Evolutionary conservation across 2,113 vertebrate species (phyloP).

Genomic region (Ivindomyrus marchei): DNA sequence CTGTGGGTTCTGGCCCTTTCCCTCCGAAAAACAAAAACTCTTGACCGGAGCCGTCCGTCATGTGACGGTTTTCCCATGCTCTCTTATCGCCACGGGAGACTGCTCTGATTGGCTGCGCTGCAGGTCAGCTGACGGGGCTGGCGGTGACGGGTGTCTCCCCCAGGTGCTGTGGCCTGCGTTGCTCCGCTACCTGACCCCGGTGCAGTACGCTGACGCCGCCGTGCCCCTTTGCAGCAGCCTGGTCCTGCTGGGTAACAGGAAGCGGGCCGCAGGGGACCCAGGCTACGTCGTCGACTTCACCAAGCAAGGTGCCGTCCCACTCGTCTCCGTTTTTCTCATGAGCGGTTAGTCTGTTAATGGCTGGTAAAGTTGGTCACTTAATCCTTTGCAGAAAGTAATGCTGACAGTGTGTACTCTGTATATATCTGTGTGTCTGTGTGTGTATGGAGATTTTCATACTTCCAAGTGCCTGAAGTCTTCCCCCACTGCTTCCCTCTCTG

Average conservation of each 20-base stretch:
- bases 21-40: background rate
- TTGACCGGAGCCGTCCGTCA: constrained; percentile 1
- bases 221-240: constrained; percentile 81
- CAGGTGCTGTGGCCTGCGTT: constrained; percentile 87
- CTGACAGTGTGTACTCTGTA: background rate
- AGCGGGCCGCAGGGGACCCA: constrained; percentile 60
- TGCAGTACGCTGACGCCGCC: constrained; percentile 69
- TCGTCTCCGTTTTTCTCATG: no score
- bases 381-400: background rate
- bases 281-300: constrained; percentile 61
- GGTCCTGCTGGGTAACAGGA: constrained; percentile 63
- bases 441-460: background rate
- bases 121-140: background rate
- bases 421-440: no score
- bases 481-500: background rate
- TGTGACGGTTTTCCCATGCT: background rate
- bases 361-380: background rate
- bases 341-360: background rate
- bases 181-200: constrained; percentile 70
- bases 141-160: background rate
- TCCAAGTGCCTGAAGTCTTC: background rate
- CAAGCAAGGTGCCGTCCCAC: constrained; percentile 56
- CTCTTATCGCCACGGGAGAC: background rate
- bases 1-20: background rate
- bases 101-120: background rate